phyloP scores from a whole-genome alignment of 1,140 invertebrate species.

The Sipha flava region DNA sequence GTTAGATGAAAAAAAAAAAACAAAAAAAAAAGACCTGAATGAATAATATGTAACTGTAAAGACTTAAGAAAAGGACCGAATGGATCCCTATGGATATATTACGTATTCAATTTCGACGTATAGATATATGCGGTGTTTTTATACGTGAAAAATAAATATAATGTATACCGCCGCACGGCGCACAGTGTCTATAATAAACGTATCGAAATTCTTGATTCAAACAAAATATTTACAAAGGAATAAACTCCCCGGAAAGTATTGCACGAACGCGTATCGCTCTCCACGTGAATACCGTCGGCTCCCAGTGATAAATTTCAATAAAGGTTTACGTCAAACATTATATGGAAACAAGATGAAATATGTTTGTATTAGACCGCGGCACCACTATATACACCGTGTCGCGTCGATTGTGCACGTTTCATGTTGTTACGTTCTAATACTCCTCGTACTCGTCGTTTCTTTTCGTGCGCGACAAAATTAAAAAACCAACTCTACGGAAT shows the following conservation, averaged over 20 bases:
- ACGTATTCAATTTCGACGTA: neutral
- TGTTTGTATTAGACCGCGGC: neutral
- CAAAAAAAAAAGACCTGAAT: neutral
- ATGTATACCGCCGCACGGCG: too few relatives aligned
- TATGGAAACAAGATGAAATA: neutral
- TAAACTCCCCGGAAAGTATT: neutral
- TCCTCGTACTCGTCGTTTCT: neutral
- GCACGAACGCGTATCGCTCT: neutral
- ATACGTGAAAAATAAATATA: neutral
- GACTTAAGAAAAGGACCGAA: neutral
- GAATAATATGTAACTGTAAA: slow-evolving; percentile 12
- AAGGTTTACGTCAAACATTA: neutral
- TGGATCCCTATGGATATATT: slow-evolving; percentile 16
- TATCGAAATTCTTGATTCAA: neutral
- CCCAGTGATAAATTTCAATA: neutral
- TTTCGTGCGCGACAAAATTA: neutral
- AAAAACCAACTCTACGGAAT: too few relatives aligned
- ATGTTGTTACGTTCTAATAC: neutral
- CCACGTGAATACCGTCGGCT: neutral
- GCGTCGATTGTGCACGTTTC: neutral
- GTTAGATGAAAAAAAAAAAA: neutral
- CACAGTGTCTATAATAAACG: too few relatives aligned
- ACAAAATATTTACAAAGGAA: neutral
- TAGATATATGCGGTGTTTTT: neutral
- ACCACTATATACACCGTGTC: neutral